Base-by-base conservation (phyloP, 1,140 invertebrate genomes). In the Drosophila nikananu region DNA sequence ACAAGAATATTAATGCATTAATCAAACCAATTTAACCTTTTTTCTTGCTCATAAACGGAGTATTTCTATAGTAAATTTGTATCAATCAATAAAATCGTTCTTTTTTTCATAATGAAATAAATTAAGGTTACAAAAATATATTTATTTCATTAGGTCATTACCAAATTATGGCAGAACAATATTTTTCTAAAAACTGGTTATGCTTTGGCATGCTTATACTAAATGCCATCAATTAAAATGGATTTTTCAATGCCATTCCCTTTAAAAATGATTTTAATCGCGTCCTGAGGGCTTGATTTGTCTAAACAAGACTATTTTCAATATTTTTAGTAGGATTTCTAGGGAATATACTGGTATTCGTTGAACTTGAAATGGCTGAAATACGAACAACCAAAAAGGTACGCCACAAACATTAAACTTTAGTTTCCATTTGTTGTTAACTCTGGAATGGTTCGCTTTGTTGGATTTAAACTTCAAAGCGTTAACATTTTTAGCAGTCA, bases 401-500 rank as follows among this genome's bases (percentile, higher is more conserved):
- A 70, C 39, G 10, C 37, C 35, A 58, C 27, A 57, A 42, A 23
- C 25, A 37, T 35, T 23, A 19, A 41, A 21, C n/a, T 48, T 35
- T 9, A 55, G 5, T 44, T 54, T 30, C 46, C 13, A 46, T 65
- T 44, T 60, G 8, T 41, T 39, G 13, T 21, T 46, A 37, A 39
- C 52, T 55, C 32, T 65, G 19, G 35, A 48, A 37, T 39, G 25
- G 37, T 32, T 41, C 17, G n/a, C 54, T 32, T 37, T 27, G 19
- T 30, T 25, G 8, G 17, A 46, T 62, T 42, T 21, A 17, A 25
- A 75, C 58, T 75, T 75, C 57, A 75, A 74, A 75, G 72, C 58
- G 41, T 35, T n/a, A 46, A 37, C 71, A 89, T 90, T 90, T 80
- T 61, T 48, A 48, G 48, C 46, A 81, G 55, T 25, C 84, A 91